Evolutionary conservation across 2,888 invertebrate genomes (phyloP).

Genomic region (Oscheius sp.): DNA sequence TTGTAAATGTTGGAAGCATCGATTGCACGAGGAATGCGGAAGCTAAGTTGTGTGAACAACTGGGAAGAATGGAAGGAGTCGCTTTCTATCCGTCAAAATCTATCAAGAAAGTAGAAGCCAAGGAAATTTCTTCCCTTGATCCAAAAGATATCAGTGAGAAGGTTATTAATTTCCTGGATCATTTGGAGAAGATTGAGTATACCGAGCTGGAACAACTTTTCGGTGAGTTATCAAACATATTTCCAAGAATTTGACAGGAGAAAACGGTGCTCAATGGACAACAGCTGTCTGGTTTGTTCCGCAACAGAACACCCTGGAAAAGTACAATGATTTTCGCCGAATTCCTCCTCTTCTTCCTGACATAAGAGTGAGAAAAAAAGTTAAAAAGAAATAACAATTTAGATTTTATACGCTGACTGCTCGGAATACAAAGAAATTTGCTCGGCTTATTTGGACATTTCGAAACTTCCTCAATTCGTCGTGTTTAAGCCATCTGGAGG

Average conservation of each 20-base stretch:
- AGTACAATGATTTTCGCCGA: slow-evolving; percentile 39
- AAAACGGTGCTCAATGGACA: slow-evolving; percentile 29
- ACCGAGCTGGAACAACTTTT: slow-evolving; percentile 75
- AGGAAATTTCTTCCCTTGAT: slow-evolving; percentile 71
- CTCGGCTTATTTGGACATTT: slow-evolving; percentile 71
- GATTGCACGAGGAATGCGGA: slow-evolving; percentile 73
- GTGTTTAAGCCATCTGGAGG: slow-evolving; percentile 81
- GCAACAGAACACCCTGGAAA: slow-evolving; percentile 33
- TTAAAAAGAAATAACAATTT: neutral
- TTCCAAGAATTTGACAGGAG: slow-evolving; percentile 15
- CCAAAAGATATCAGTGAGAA: slow-evolving; percentile 76
- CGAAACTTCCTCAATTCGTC: slow-evolving; percentile 78
- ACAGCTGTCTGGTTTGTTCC: slow-evolving; percentile 47
- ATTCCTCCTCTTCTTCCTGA: slow-evolving; percentile 35
- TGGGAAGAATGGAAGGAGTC: slow-evolving; percentile 69
- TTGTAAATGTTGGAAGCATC: slow-evolving; percentile 75
- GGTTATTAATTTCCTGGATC: slow-evolving; percentile 77
- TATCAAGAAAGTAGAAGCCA: slow-evolving; percentile 48
- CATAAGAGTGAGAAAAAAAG: slow-evolving; percentile 4
- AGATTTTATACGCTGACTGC: slow-evolving; percentile 73
- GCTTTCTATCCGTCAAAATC: slow-evolving; percentile 71
- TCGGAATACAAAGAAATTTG: slow-evolving; percentile 69
- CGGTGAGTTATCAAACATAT: slow-evolving; percentile 13
- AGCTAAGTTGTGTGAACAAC: slow-evolving; percentile 73
- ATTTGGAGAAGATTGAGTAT: slow-evolving; percentile 76